Evolutionary conservation across 2,888 invertebrate genomes (phyloP).

Genomic region (Diadegma fenestrale): DNA sequence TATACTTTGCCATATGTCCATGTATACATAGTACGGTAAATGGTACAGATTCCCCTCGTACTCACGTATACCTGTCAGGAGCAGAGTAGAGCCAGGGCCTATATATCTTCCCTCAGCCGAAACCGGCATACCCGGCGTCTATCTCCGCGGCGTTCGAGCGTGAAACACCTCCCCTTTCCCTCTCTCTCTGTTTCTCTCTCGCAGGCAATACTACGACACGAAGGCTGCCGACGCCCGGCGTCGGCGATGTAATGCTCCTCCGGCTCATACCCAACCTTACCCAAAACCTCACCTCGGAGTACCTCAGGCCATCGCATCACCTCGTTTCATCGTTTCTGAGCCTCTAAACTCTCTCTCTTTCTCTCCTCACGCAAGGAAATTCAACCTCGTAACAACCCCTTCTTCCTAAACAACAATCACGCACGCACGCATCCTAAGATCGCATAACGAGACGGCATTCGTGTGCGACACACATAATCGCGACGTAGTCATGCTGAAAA

Average conservation of each 20-base stretch:
- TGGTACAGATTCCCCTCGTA: slow-evolving; percentile 60
- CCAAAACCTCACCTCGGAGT: slow-evolving; percentile 37
- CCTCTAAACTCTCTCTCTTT: neutral
- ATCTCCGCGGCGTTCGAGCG: slow-evolving; percentile 68
- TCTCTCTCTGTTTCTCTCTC: slow-evolving; percentile 37
- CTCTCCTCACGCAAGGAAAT: slow-evolving; percentile 27
- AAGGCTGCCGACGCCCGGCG: slow-evolving; percentile 57
- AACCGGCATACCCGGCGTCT: slow-evolving; percentile 68
- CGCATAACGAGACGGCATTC: slow-evolving; percentile 66
- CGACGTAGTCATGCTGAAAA: slow-evolving; percentile 64
- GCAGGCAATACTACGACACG: slow-evolving; percentile 44
- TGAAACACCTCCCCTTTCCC: slow-evolving; percentile 62
- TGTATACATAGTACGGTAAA: slow-evolving; percentile 57
- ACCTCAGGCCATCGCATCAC: slow-evolving; percentile 26
- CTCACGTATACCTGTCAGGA: slow-evolving; percentile 76
- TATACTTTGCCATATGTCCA: slow-evolving; percentile 18
- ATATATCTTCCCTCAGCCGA: slow-evolving; percentile 69
- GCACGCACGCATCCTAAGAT: slow-evolving; percentile 63
- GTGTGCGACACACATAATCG: slow-evolving; percentile 61
- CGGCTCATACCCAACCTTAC: slow-evolving; percentile 30
- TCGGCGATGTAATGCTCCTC: slow-evolving; percentile 46
- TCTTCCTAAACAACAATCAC: slow-evolving; percentile 60
- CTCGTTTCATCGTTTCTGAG: slow-evolving; percentile 21
- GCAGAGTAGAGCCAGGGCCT: slow-evolving; percentile 70
- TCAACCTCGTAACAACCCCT: slow-evolving; percentile 44